phyloP scores from a whole-genome alignment of 1,140 invertebrate genomes.

The Neelides sp. region DNA sequence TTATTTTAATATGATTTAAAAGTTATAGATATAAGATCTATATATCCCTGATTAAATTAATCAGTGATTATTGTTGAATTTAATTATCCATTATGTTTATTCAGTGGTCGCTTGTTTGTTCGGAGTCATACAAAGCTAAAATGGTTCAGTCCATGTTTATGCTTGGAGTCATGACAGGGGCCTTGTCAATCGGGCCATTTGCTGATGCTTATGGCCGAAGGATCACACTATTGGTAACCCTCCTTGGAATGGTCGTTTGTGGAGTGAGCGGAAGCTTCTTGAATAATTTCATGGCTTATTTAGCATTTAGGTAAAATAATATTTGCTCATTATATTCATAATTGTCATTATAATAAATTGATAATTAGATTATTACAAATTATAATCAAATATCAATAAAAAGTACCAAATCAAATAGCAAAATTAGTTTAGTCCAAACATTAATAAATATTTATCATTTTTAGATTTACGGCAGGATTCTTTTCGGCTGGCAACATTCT shows the following conservation, averaged over 20 bases:
- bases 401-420: neutral
- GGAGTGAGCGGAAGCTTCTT: slow-evolving; percentile 14
- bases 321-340: neutral
- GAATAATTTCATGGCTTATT: slow-evolving; percentile 9
- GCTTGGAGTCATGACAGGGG: slow-evolving; percentile 21
- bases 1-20: too few species aligned
- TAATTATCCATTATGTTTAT: slow-evolving; percentile 1
- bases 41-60: too few species aligned
- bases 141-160: slow-evolving; percentile 22
- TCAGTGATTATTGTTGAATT: too few species aligned
- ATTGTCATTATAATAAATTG: neutral
- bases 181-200: slow-evolving; percentile 14
- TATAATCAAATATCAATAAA: too few species aligned
- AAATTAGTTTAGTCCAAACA: neutral
- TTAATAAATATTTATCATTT: neutral
- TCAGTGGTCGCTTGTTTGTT: slow-evolving; percentile 25
- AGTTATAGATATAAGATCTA: too few species aligned
- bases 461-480: slow-evolving; percentile 22
- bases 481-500: slow-evolving; percentile 25
- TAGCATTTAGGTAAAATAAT: slow-evolving; percentile 8
- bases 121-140: slow-evolving; percentile 14
- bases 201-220: slow-evolving; percentile 20
- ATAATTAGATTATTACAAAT: neutral
- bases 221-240: slow-evolving; percentile 11
- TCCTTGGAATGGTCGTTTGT: slow-evolving; percentile 19